Base-by-base conservation (phyloP, 2,113 vertebrate species). In the Indri indri region DNA sequence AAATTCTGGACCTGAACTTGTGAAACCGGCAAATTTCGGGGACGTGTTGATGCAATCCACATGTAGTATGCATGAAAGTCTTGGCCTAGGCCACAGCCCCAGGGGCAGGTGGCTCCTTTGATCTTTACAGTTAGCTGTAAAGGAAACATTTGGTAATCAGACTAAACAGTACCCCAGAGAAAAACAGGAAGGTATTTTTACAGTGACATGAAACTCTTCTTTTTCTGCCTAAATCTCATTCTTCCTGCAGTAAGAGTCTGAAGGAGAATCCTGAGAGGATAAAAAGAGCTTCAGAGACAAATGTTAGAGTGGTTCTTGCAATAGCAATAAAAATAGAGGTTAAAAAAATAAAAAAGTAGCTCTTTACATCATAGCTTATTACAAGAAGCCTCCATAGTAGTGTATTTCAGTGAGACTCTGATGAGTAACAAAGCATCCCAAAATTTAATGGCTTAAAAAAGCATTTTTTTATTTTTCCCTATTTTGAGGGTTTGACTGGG, bases 61-160 rank as follows among this genome's bases (percentile, higher is more conserved):
- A 93, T 74, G 96, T 22, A 66, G 17, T 82, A 71, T 80, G 34
- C 91, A 65, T 16, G 34, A 77, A 88, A 77, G 59, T 74, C 82
- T 74, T 73, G 30, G 81, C 76, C n/a, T 63, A 59, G 82, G 22
- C 45, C 71, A 54, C 11, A 17, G 83, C 42, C 73, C 79, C 42
- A 63, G 70, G 54, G 66, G 73, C 79, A 91, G 93, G 91, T 94
- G 85, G 82, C 83, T 88, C 47, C 22, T 94, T 95, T 95, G 70
- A 97, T 94, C 95, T 94, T 85, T 90, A 57, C 7, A 80, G 76
- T 89, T 63, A 63, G 61, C 61, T 66, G 74, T 97, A 93, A 95
- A 94, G 86, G 92, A 97, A 97, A 87, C 77, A 91, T 96, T 90
- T 96, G 93, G 68, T 79, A 85, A 85, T 90, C 73, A 88, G 52